A percentile compares a stretch with the other conserved stretches of the same genome.
Evolutionary conservation across 2,888 invertebrate genomes (phyloP).

Genomic region (Drosophila cognata): DNA sequence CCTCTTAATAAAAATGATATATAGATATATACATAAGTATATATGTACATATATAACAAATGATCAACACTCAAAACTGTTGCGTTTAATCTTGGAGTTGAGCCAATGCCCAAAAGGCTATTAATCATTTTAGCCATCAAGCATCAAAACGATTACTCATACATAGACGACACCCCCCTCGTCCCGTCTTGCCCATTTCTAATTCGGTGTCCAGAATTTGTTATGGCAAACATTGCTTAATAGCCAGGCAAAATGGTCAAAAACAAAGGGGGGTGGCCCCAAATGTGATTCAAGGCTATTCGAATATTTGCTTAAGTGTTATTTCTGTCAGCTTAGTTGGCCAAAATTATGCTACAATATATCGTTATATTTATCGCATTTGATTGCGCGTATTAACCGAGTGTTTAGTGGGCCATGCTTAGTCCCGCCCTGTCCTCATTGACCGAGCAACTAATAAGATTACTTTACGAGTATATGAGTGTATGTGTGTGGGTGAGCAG

Average conservation of each 20-base stretch:
- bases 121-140: slow-evolving; percentile 77
- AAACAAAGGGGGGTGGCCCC: slow-evolving; percentile 42
- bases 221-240: slow-evolving; percentile 70
- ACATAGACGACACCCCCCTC: slow-evolving; percentile 61
- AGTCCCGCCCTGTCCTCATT: neutral
- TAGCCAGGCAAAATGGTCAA: slow-evolving; percentile 67
- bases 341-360: slow-evolving; percentile 76
- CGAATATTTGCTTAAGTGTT: slow-evolving; percentile 79
- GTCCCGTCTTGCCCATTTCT: neutral
- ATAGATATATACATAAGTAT: slow-evolving; percentile 27
- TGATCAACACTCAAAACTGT: slow-evolving; percentile 75
- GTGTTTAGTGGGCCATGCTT: slow-evolving; percentile 63
- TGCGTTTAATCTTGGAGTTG: slow-evolving; percentile 77
- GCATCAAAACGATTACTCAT: slow-evolving; percentile 78
- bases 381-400: slow-evolving; percentile 77
- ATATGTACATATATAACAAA: slow-evolving; percentile 59
- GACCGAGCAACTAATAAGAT: slow-evolving; percentile 74
- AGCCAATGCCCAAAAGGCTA: slow-evolving; percentile 65
- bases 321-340: slow-evolving; percentile 79
- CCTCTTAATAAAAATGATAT: slow-evolving; percentile 33
- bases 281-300: slow-evolving; percentile 54
- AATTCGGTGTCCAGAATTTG: slow-evolving; percentile 30
- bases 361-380: slow-evolving; percentile 77
- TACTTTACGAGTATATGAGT: slow-evolving; percentile 54
- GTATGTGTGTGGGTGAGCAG: neutral